Evolutionary conservation across 1,140 invertebrate genomes (phyloP), one percentile per base, ranked within the genome.

Genomic region (Cheumatopsyche charites): DNA sequence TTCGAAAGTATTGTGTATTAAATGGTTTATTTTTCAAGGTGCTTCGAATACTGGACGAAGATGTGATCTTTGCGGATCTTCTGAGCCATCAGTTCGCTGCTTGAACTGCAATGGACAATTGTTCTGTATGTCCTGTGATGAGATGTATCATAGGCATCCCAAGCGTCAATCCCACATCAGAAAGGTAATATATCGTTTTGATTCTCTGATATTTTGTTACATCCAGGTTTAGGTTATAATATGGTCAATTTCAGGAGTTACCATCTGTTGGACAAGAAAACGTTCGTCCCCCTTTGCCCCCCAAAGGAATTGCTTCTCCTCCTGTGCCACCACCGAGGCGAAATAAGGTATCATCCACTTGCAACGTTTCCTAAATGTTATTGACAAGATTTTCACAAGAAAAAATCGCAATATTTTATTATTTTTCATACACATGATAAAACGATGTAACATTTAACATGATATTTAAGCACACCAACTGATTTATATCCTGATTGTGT

Each of bases 101-200:
- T 87, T 91, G 67, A 88, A 91, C 76, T 96, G 94, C 80, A 87
- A 87, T 17, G 87, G 88, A 6, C 92, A 92, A 75, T 88, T 90
- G 47, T 94, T 95, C 75, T 96, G 93, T 78, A 86, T 88, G 68
- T 91, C 92, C 5, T 97, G 95, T 80, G 94, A 97, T 80, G 94
- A 96, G 77, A 95, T 96, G 91, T 96, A 95, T 80, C 94, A 97
- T 79, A 87, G 94, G 74, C 95, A 97, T 82, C 94, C 95, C 0
- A 96, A 96, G 77, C 84, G 94, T 75, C 89, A 90, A 74, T 82
- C 85, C 52, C 95, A 97, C 79, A 82, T 89, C 23, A 83, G 95
- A 79, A 90, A 89, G 84, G 93, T 89, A 82, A 83, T 7, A 7
- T 5, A 7, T 47, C 4, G 15, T 3, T 47, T 9, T 36, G 3